A percentile compares a stretch with the other conserved stretches of the same genome.
Conservation (phyloP, 2,888 invertebrate species). For the Cremastobaeus sp. region DNA sequence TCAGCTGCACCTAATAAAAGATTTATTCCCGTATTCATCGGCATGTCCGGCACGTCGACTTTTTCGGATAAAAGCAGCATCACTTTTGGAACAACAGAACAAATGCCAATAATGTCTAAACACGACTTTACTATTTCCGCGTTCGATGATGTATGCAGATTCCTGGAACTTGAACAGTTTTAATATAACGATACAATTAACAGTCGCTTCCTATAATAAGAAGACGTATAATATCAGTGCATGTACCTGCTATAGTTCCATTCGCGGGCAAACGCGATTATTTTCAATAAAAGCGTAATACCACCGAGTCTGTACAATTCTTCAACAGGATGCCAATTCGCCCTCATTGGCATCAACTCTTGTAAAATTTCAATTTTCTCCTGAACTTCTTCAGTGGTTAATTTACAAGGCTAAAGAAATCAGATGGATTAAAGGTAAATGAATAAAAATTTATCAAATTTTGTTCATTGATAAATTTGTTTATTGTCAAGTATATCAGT, state of each 20-base stretch:
- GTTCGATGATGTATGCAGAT: conserved; percentile 78
- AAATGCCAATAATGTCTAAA: conserved; percentile 92
- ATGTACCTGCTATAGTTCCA: conserved; percentile 90
- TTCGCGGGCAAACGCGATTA: conserved; percentile 92
- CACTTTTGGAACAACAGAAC: conserved; percentile 91
- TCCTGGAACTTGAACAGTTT: conserved; percentile 26
- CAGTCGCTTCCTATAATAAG: too few relatives aligned
- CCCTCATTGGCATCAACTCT: conserved; percentile 85
- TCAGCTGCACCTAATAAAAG: conserved; percentile 84
- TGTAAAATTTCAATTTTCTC: conserved; percentile 91
- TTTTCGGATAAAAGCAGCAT: conserved; percentile 86
- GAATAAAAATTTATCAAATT: too few relatives aligned
- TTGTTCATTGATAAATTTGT: too few relatives aligned
- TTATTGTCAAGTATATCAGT: too few relatives aligned
- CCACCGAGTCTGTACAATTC: conserved; percentile 91
- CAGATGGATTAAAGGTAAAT: too few relatives aligned
- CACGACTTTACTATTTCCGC: conserved; percentile 90
- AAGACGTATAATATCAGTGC: too few relatives aligned
- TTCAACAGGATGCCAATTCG: conserved; percentile 93
- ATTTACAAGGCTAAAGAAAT: conserved; percentile 78
- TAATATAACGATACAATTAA: not conserved
- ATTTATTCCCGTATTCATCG: conserved; percentile 82
- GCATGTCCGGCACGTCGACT: conserved; percentile 87
- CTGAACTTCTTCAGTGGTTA: conserved; percentile 88
- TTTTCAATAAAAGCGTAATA: conserved; percentile 87